Base-by-base conservation (phyloP, 2,797 vertebrate species). In the Pseudopleuronectes americanus region DNA sequence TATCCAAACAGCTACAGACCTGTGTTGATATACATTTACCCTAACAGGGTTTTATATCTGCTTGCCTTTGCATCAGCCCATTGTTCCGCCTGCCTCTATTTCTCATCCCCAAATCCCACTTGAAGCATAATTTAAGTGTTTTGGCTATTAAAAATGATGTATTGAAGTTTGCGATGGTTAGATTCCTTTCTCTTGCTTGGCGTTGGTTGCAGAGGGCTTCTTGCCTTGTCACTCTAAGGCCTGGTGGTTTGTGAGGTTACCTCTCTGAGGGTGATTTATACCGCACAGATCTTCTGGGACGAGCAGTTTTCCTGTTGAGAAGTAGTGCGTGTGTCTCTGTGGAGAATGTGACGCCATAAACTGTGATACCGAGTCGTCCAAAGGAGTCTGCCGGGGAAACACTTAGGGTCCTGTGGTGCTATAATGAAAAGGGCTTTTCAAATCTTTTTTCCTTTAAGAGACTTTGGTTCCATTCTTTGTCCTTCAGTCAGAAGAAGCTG, bases 261-360 rank as follows among this genome's bases (percentile, higher is more conserved):
- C 66, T 77, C 73, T 66, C 68, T 16, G 14, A 45, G 51, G 52
- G 59, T 89, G 87, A 91, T 91, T 91, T 92, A 92, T 86, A 67
- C 66, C 53, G 60, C 78, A 54, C 91, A 92, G 88, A 88, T 93
- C 90, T 90, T 88, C 71, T 48, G 57, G 63, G 79, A 85, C 79
- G 78, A 88, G 74, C 74, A 71, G 56, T 66, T 64, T 61, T 79
- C 66, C 76, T 79, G 67, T 74, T 81, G 76, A 66, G 81, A 84
- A 76, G 75, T 60, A 45, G 5, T 26, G 76, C 79, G 68, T 13
- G 52, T 79, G 71, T 79, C 38, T 87, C 60, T 65, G 72, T 74
- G 74, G 68, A 66, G 74, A 77, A 68, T 72, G 65, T 80, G 62
- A 76, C 53, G 78, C 54, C 56, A 43, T 75, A 75, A 67, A 59